Base-by-base conservation (phyloP, 2,113 vertebrate genomes). In the Trichechus manatus region DNA sequence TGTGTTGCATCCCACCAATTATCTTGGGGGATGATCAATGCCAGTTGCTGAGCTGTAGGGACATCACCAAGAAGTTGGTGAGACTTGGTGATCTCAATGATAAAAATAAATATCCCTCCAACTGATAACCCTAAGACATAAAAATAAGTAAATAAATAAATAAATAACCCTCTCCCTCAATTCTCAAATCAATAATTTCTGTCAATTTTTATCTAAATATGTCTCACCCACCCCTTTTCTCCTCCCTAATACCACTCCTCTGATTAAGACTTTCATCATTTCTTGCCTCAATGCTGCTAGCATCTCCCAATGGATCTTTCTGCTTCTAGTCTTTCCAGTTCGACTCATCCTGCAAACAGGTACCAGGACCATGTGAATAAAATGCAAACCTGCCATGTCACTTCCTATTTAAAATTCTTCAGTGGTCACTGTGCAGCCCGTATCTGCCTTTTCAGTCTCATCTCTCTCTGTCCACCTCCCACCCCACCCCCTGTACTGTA, bases 241-340 rank as follows among this genome's bases (percentile, higher is more conserved):
- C 44, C 15, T 66, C n/a, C 47, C 9, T 0, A 56, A 4, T 22
- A 9, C 33, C 20, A 11, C 19, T 22, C 3, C 7, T 53, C 6
- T 36, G 8, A 53, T 36, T 3, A 1, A 3, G 33, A 1, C 2
- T 17, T 39, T 47, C 1, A 3, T 31, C 56, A 70, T 31, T 20
- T 74, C 86, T 78, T 29, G 3, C 2, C 9, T 77, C 1, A 4
- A 1, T 19, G 36, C 29, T 42, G 6, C 53, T 56, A 29, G 2
- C 36, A 9, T 64, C 23, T 42, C 33, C 59, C 33, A 27, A 4
- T 36, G 44, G 23, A 42, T 29, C 47, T 70, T 66, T 63, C 42
- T 72, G 4, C 20, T 77, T 14, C 42, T 70, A 9, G 5, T 39
- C 72, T 31, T 70, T 72, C 14, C 10, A 6, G 47, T 42, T 61